These are phyloP conservation scores for Rafetus swinhoei DNA, from an alignment of 2,113 vertebrate genomes.

Conservation along the genomic window DNA sequence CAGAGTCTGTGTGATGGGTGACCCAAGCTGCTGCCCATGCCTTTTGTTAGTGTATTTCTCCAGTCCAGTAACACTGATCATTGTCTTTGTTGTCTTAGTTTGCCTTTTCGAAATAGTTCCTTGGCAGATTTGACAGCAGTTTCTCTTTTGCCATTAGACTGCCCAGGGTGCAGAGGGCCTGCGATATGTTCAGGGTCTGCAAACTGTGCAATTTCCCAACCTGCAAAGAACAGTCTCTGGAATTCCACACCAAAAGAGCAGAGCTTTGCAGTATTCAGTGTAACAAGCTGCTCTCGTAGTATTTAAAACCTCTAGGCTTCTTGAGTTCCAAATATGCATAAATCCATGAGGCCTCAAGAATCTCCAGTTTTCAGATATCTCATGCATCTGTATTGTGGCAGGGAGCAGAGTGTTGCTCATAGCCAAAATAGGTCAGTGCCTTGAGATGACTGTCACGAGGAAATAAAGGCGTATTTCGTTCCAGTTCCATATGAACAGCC, in stretches of 20 bases:
- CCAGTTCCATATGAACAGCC: background rate
- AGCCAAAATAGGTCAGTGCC: background rate
- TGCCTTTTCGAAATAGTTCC: background rate
- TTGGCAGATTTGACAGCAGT: background rate
- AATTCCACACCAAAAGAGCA: background rate
- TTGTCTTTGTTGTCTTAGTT: background rate
- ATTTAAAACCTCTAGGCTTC: background rate
- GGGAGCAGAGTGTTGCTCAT: background rate
- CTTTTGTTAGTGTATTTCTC: background rate
- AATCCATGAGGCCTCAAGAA: background rate
- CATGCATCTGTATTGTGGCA: background rate
- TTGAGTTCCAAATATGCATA: background rate
- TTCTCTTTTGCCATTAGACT: background rate
- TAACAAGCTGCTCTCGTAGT: background rate
- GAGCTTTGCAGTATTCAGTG: background rate
- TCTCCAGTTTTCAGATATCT: background rate
- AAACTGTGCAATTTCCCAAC: background rate
- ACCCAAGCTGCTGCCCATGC: background rate
- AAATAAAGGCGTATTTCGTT: background rate
- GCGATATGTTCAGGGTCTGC: fast-evolving
- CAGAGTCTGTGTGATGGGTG: background rate
- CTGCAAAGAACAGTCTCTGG: background rate
- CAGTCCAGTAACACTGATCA: background rate
- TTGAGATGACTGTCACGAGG: background rate
- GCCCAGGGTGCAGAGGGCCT: background rate